These are phyloP conservation scores for Hucho hucho DNA, from an alignment of 2,113 vertebrate genomes.

Conservation along the genomic window DNA sequence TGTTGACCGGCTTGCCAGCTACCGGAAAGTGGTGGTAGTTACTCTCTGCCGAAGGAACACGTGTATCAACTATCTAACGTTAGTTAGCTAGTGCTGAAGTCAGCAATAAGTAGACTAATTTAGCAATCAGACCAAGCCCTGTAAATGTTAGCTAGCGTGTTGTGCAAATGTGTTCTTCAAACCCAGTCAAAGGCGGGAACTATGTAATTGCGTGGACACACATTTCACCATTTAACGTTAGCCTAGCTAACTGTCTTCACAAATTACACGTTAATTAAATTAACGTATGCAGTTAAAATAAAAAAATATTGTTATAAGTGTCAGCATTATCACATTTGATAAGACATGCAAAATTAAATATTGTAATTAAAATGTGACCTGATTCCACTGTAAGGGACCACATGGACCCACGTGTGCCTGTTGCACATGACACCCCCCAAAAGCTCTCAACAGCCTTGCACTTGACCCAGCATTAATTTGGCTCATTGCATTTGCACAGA, in stretches of 20 bases:
- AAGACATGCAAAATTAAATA: not conserved
- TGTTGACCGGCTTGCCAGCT: not conserved
- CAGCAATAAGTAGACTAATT: slow-evolving; percentile 63
- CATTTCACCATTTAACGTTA: not conserved
- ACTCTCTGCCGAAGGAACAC: slow-evolving; percentile 56
- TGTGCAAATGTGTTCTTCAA: slow-evolving; percentile 9
- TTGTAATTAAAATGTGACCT: slow-evolving; percentile 40
- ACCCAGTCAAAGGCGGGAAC: slow-evolving; percentile 10
- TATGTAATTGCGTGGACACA: not conserved
- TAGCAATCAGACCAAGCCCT: slow-evolving; percentile 43
- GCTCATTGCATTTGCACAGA: slow-evolving; percentile 97
- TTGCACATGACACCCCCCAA: slow-evolving; percentile 20
- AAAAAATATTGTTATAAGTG: not conserved
- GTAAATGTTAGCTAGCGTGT: slow-evolving; percentile 21
- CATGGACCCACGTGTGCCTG: slow-evolving; percentile 11
- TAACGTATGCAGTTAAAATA: slow-evolving; percentile 3
- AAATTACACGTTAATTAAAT: not conserved
- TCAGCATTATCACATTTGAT: not conserved
- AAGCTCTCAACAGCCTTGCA: slow-evolving; percentile 49
- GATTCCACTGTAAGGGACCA: slow-evolving; percentile 11
- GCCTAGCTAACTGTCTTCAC: not conserved
- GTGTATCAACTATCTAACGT: slow-evolving; percentile 63
- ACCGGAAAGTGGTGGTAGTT: slow-evolving; percentile 55
- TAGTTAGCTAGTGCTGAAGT: slow-evolving; percentile 50
- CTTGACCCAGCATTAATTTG: slow-evolving; percentile 84